These are phyloP conservation scores for Glaucopsyche alexis DNA, from an alignment of 2,888 invertebrate species.

Conservation along the genomic window DNA sequence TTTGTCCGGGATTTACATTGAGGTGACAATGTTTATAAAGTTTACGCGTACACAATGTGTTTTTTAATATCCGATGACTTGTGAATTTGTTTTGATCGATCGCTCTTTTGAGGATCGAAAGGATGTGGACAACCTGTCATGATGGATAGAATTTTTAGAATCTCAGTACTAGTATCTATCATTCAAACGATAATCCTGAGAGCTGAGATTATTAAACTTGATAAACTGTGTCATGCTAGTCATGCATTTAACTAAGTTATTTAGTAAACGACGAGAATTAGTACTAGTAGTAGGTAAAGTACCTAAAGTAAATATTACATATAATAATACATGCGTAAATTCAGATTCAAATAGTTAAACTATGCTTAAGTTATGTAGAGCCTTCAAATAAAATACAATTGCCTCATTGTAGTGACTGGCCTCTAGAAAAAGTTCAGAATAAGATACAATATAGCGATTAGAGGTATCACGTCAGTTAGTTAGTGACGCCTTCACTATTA, in stretches of 20 bases:
- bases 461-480: conserved; percentile 55
- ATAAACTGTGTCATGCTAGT: background rate
- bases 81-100: conserved; percentile 79
- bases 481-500: conserved; percentile 51
- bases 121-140: conserved; percentile 49
- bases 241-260: background rate
- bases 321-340: background rate
- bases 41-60: conserved; percentile 71
- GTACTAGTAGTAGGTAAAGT: background rate
- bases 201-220: background rate
- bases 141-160: conserved; percentile 43
- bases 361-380: background rate
- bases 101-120: conserved; percentile 50
- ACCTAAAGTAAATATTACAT: background rate
- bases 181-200: conserved; percentile 8
- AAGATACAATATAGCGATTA: conserved; percentile 52
- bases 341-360: background rate
- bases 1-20: conserved; percentile 70
- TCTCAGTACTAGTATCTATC: conserved; percentile 7
- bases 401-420: conserved; percentile 6
- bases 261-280: too few species aligned
- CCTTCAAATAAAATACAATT: conserved; percentile 16
- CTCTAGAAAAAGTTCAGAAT: conserved; percentile 36
- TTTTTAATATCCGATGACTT: conserved; percentile 77
- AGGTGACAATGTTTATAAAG: conserved; percentile 77